phyloP scores from a whole-genome alignment of 1,140 invertebrate species.

The Seison nebaliae region DNA sequence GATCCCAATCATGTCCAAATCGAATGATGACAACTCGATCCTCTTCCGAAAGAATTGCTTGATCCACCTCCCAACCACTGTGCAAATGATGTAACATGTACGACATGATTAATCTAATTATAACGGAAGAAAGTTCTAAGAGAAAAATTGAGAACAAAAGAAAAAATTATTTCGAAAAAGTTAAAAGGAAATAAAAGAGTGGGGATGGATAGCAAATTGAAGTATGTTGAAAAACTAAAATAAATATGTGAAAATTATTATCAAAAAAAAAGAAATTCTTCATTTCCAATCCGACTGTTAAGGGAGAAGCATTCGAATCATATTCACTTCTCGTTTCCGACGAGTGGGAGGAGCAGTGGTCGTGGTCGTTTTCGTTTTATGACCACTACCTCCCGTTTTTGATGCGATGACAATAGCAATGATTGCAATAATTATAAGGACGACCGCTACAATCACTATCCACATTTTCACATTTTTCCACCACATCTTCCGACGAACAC shows the following conservation, averaged over 20 bases:
- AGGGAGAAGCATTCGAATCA: too few relatives aligned
- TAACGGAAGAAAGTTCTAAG: too few relatives aligned
- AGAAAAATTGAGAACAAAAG: too few relatives aligned
- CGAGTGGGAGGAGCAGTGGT: neutral
- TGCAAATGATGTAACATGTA: slow-evolving; percentile 95
- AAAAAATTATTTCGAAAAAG: too few relatives aligned
- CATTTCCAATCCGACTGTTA: too few relatives aligned
- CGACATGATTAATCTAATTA: slow-evolving; percentile 43
- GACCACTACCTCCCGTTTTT: neutral
- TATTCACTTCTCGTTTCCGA: too few relatives aligned
- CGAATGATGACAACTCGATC: slow-evolving; percentile 83
- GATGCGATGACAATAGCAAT: slow-evolving; percentile 13
- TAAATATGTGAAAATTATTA: too few relatives aligned
- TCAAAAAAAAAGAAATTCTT: too few relatives aligned
- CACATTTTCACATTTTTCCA: slow-evolving; percentile 28
- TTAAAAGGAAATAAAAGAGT: too few relatives aligned
- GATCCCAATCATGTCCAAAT: slow-evolving; percentile 98
- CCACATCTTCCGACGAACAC: slow-evolving; percentile 22
- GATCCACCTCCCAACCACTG: slow-evolving; percentile 97
- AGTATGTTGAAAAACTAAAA: too few relatives aligned
- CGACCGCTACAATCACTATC: slow-evolving; percentile 18
- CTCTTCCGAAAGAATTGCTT: slow-evolving; percentile 89
- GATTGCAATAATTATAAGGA: slow-evolving; percentile 18
- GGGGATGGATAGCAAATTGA: too few relatives aligned
- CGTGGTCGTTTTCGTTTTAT: neutral